A percentile compares a stretch with the other conserved stretches of the same genome.
Conservation (phyloP, 2,113 vertebrate genomes). For the Scytalopus superciliaris region DNA sequence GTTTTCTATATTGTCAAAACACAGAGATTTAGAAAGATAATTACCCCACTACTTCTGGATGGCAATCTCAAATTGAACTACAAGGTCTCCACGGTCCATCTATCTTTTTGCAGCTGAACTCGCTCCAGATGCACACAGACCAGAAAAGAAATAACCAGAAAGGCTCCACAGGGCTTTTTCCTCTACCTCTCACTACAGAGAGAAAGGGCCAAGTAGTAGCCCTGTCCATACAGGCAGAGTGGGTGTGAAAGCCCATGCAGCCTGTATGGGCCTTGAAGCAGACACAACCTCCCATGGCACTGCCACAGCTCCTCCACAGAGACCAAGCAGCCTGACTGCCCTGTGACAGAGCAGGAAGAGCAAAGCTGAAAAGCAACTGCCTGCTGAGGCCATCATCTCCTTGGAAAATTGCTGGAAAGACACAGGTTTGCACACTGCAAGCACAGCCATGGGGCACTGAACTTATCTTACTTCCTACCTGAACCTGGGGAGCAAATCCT, state of each 20-base stretch:
- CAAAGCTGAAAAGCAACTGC: background rate
- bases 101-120: background rate
- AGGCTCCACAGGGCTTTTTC: background rate
- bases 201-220: no score
- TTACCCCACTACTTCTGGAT: background rate
- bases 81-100: background rate
- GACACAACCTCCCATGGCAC: accelerated
- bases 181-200: background rate
- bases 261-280: background rate
- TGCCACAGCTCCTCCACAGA: background rate
- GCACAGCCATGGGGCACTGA: accelerated
- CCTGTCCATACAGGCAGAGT: accelerated
- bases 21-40: background rate
- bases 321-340: background rate
- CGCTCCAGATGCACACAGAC: background rate
- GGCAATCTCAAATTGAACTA: background rate
- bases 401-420: background rate
- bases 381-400: background rate
- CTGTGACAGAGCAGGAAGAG: background rate
- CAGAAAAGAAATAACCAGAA: background rate
- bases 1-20: background rate
- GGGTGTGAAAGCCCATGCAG: background rate
- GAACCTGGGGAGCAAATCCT: background rate
- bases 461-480: background rate
- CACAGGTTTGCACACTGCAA: background rate